Evolutionary conservation across 2,888 invertebrate genomes (phyloP).

Genomic region (Dryocosmus kuriphilus): DNA sequence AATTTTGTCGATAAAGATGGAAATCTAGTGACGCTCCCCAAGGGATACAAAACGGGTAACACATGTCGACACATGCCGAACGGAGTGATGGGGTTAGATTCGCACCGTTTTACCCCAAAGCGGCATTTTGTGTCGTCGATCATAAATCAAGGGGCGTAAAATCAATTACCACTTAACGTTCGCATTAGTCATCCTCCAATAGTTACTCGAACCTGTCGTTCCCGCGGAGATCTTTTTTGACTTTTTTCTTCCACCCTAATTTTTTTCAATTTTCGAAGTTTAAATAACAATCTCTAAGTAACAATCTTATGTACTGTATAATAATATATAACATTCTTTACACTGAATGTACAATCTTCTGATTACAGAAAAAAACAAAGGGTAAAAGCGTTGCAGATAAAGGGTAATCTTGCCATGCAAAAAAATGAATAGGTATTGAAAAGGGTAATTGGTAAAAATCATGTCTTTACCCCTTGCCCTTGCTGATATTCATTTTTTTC

Average conservation of each 20-base stretch:
- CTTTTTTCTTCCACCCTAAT: conserved; percentile 10
- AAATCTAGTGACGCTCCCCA: conserved; percentile 63
- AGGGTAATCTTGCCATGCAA: too few species aligned
- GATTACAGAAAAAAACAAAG: too few species aligned
- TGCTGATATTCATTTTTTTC: too few species aligned
- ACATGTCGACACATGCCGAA: conserved; percentile 58
- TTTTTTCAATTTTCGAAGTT: conserved; percentile 9
- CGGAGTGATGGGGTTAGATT: conserved; percentile 65
- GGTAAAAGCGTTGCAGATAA: too few species aligned
- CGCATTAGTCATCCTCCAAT: conserved; percentile 51
- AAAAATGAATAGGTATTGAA: too few species aligned
- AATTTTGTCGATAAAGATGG: conserved; percentile 70
- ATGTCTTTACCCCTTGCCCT: too few species aligned
- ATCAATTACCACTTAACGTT: conserved; percentile 76
- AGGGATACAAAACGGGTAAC: conserved; percentile 60
- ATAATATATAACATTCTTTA: too few species aligned
- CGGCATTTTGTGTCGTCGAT: conserved; percentile 65
- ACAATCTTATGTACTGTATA: neutral
- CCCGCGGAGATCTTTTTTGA: conserved; percentile 31
- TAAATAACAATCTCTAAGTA: neutral
- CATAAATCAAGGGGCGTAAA: conserved; percentile 76
- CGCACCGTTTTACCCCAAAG: conserved; percentile 73
- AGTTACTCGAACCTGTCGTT: conserved; percentile 50
- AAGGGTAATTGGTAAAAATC: too few species aligned
- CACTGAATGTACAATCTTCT: too few species aligned